A percentile compares a stretch with the other conserved stretches of the same genome.
These are phyloP conservation scores for Leucosticte australis DNA, from an alignment of 2,113 vertebrate species.

Conservation along the genomic window DNA sequence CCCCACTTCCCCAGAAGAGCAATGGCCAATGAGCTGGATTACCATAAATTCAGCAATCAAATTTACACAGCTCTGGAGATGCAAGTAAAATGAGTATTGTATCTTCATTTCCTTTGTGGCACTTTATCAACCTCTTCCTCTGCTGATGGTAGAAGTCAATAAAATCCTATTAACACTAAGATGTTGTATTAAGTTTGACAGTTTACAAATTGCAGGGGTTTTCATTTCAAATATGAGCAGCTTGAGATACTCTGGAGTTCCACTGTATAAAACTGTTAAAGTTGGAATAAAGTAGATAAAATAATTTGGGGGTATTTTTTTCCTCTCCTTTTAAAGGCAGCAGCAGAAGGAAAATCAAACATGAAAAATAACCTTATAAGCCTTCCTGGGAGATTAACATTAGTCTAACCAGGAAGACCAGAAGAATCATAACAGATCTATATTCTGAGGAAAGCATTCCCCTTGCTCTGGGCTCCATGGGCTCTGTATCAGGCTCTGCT, in stretches of 20 bases:
- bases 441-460: not conserved
- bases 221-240: constrained; percentile 45
- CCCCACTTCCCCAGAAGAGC: not conserved
- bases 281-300: constrained; percentile 11
- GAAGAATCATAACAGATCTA: not conserved
- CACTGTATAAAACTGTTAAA: not conserved
- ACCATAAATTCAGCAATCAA: constrained; percentile 36
- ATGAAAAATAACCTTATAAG: not conserved
- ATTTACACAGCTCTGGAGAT: constrained; percentile 20
- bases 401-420: not conserved
- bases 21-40: not conserved
- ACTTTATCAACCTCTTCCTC: constrained; percentile 49
- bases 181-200: constrained; percentile 48
- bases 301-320: not conserved
- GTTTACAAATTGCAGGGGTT: constrained; percentile 53
- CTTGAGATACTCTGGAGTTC: not conserved
- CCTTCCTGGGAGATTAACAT: not conserved
- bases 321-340: not conserved
- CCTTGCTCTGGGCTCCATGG: not conserved
- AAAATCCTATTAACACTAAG: constrained; percentile 59
- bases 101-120: constrained; percentile 48
- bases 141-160: constrained; percentile 51
- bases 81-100: constrained; percentile 13
- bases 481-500: not conserved
- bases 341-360: not conserved